Evolutionary conservation across 2,888 invertebrate species (phyloP).

Genomic region (Cephus runcator): DNA sequence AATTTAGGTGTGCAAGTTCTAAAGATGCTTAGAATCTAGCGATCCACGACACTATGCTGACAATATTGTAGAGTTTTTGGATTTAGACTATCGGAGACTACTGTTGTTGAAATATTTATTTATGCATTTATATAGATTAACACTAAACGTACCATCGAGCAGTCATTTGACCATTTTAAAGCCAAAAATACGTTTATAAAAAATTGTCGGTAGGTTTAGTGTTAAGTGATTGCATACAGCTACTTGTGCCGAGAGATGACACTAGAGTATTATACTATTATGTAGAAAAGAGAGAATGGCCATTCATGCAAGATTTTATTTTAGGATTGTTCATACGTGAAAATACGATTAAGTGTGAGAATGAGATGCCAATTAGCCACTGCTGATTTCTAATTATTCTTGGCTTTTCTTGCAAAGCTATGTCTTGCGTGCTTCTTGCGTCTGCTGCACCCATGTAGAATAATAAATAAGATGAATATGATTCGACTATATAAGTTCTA

Average conservation of each 20-base stretch:
- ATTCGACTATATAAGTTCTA: neutral
- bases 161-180: no score
- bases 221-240: neutral
- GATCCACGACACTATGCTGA: neutral
- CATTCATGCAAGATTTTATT: neutral
- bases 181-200: no score
- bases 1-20: neutral
- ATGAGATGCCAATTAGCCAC: neutral
- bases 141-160: no score
- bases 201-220: no score
- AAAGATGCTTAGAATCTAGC: neutral
- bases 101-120: neutral
- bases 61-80: neutral
- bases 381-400: neutral
- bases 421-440: constrained; percentile 34
- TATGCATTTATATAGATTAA: neutral
- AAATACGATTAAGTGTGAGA: neutral
- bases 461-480: constrained; percentile 7
- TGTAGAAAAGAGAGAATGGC: neutral
- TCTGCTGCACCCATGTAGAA: constrained; percentile 31
- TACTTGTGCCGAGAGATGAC: neutral
- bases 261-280: neutral
- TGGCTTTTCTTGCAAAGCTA: neutral
- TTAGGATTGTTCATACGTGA: neutral
- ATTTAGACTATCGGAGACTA: neutral